Percentiles rank a stretch among this genome's conserved stretches.
Evolutionary conservation across 2,888 invertebrate species (phyloP).

Genomic region (Lamellibrachia columna): DNA sequence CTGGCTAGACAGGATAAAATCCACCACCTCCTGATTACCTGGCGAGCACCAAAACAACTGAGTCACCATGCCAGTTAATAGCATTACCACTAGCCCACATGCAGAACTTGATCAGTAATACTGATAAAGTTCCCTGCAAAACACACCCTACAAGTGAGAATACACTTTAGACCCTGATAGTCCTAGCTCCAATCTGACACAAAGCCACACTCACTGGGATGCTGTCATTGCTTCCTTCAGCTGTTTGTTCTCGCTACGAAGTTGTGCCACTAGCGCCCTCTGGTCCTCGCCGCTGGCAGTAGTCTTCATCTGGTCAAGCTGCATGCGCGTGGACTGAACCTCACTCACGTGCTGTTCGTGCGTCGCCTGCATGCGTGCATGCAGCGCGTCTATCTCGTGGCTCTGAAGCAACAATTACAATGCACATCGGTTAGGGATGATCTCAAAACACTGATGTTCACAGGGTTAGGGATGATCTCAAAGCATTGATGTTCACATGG

Average conservation of each 20-base stretch:
- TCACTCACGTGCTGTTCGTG: slow-evolving; percentile 71
- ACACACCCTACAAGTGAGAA: too few species aligned
- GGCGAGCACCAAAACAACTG: too few species aligned
- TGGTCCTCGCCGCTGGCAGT: slow-evolving; percentile 34
- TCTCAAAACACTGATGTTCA: not conserved
- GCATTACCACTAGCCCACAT: too few species aligned
- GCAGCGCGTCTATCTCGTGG: slow-evolving; percentile 74
- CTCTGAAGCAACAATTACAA: slow-evolving; percentile 60
- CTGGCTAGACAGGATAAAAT: too few species aligned
- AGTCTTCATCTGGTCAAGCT: slow-evolving; percentile 44
- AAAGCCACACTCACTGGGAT: slow-evolving; percentile 48
- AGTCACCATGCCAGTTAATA: too few species aligned
- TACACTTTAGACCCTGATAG: not conserved
- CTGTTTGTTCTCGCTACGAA: slow-evolving; percentile 53
- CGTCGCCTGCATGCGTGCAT: slow-evolving; percentile 73
- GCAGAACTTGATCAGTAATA: too few species aligned
- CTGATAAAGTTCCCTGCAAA: too few species aligned
- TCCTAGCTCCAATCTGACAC: not conserved
- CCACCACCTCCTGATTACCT: too few species aligned
- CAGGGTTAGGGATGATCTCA: too few species aligned
- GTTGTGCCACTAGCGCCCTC: slow-evolving; percentile 21
- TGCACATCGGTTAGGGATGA: not conserved
- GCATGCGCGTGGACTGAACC: slow-evolving; percentile 68
- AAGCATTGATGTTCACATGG: too few species aligned
- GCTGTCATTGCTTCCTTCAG: slow-evolving; percentile 53